A percentile compares a stretch with the other conserved stretches of the same genome.
Evolutionary conservation across 30 jellyfish, hydroid and myxozoan species (phyloP).

Genomic region (Aurelia sp.): DNA sequence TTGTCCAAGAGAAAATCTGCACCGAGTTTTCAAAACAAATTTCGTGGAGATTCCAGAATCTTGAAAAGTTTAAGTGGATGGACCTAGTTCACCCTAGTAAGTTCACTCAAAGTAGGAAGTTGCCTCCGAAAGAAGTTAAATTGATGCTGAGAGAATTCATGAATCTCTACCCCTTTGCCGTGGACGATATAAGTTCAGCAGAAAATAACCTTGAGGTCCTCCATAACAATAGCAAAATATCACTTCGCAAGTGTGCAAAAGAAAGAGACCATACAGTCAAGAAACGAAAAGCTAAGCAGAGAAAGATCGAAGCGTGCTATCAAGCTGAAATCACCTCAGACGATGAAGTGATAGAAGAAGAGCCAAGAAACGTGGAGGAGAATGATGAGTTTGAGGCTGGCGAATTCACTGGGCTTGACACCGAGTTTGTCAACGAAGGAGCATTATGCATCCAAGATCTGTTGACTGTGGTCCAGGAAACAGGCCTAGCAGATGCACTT

Average conservation of each 20-base stretch:
- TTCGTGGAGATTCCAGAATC: constrained; percentile 17
- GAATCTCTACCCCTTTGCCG: constrained; percentile 38
- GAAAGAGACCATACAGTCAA: constrained; percentile 1
- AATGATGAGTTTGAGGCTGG: constrained; percentile 32
- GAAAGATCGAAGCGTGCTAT: not conserved
- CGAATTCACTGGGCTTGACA: not conserved
- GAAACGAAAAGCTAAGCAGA: not conserved
- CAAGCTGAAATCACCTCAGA: constrained; percentile 8
- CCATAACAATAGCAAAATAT: constrained; percentile 5
- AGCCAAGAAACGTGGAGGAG: constrained; percentile 24
- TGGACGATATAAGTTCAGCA: constrained; percentile 2
- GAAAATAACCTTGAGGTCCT: constrained; percentile 13
- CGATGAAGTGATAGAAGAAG: not conserved
- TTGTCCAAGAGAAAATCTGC: not conserved
- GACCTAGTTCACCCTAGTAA: constrained; percentile 12
- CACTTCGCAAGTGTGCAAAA: not conserved
- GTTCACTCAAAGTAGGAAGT: constrained; percentile 1
- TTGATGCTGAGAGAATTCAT: not conserved
- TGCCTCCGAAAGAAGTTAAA: not conserved
- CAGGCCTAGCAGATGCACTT: constrained; percentile 24
- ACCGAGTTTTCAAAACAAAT: constrained; percentile 7
- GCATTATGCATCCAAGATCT: too few relatives aligned
- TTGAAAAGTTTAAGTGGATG: constrained; percentile 21
- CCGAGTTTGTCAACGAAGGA: too few relatives aligned
- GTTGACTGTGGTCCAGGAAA: too few relatives aligned